These are phyloP conservation scores for Brachymystax lenok DNA, from an alignment of 2,797 vertebrate species.

Conservation along the genomic window DNA sequence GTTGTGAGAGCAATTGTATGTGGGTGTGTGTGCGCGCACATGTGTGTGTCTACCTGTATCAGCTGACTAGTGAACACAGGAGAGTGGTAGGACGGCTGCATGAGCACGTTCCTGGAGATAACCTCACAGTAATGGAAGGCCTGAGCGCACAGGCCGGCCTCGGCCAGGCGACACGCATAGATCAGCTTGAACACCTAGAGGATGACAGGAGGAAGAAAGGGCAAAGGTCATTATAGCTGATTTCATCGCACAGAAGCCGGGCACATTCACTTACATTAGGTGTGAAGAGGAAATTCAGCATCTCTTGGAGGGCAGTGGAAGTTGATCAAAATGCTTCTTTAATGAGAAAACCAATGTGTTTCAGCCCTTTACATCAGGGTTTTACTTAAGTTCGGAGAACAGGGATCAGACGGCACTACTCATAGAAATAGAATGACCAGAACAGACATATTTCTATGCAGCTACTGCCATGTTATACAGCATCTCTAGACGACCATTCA, in stretches of 20 bases:
- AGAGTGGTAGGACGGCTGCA: slow-evolving; percentile 81
- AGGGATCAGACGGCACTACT: too few species aligned
- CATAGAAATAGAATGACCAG: too few species aligned
- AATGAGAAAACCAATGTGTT: too few species aligned
- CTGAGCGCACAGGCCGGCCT: slow-evolving; percentile 90
- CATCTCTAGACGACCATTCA: too few species aligned
- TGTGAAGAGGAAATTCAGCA: too few species aligned
- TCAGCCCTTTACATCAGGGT: too few species aligned
- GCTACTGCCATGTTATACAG: too few species aligned
- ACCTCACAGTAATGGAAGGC: slow-evolving; percentile 98
- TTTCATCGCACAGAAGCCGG: not conserved
- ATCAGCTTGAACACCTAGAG: slow-evolving; percentile 94
- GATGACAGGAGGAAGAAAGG: not conserved
- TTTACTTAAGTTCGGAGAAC: too few species aligned
- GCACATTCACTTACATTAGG: not conserved
- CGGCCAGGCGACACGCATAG: slow-evolving; percentile 93
- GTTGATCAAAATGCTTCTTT: too few species aligned
- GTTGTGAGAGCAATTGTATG: not conserved
- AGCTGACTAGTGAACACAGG: slow-evolving; percentile 87
- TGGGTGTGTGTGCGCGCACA: not conserved
- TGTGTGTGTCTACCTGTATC: slow-evolving; percentile 79
- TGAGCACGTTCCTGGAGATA: slow-evolving; percentile 83
- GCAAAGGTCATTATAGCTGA: not conserved
- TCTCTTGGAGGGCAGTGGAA: too few species aligned
- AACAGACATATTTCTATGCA: too few species aligned